Base-by-base conservation (phyloP, 2,113 vertebrate genomes). In the Neogale vison region DNA sequence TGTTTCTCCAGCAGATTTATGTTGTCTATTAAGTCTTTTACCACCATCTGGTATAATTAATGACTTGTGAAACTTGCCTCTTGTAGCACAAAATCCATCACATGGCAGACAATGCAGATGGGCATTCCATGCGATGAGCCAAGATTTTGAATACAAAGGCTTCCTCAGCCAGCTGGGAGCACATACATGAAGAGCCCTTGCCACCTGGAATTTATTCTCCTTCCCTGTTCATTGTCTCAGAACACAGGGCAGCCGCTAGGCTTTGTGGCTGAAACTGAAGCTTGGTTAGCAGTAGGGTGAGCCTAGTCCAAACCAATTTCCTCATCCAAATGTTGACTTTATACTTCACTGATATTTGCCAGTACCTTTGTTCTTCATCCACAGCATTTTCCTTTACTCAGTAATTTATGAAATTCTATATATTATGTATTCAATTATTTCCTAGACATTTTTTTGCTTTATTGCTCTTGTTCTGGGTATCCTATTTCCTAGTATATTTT, bases 11-110 rank as follows among this genome's bases (percentile, higher is more conserved):
- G 52, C 0, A 80, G 91, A 94, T 24, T 96, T 81, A 85, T 85
- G 87, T 88, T 97, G 59, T 91, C 97, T 97, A 13, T 92, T 94
- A 96, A 95, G 61, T 55, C 89, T 92, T 72, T 42, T 15, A 50
- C 55, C 47, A 84, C 86, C 95, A 94, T 95, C 97, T 98, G 96
- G 65, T 88, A 88, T 95, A 98, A 98, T 97, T 96, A 97, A 95
- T 88, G 89, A 88, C 80, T 97, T 98, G 72, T 95, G 95, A 96
- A 97, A 93, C 55, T 88, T 96, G 34, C 91, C 71, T 96, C 83
- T 84, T 89, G n/a, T 50, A 67, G 24, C 36, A 87, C 83, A 59
- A 71, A 71, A 92, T 88, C 67, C 67, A 57, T 52, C 24, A 26
- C 6, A 71, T 93, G 85, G 59, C 63, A 96, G 71, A 77, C n/a